phyloP scores from a whole-genome alignment of 2,113 vertebrate genomes.

The Antennarius striatus region DNA sequence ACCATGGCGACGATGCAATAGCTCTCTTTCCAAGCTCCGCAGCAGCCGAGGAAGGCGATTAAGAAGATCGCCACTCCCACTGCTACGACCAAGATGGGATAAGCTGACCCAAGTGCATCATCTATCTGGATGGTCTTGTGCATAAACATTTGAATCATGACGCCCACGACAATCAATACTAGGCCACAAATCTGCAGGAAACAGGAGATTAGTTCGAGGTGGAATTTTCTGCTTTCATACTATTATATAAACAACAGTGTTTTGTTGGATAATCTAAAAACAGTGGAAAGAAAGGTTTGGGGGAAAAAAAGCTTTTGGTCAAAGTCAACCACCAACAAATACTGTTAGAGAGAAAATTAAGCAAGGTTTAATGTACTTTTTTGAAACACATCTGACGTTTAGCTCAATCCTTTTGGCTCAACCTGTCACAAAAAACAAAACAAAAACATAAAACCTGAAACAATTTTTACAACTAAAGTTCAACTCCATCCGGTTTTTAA shows the following conservation, averaged over 20 bases:
- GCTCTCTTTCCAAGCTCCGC: constrained; percentile 89
- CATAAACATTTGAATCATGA: constrained; percentile 77
- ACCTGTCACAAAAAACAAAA: too few relatives aligned
- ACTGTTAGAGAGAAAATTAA: too few relatives aligned
- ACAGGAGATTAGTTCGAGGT: not conserved
- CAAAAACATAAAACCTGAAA: too few relatives aligned
- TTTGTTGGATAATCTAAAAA: not conserved
- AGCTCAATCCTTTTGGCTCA: too few relatives aligned
- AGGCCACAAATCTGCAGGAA: constrained; percentile 84
- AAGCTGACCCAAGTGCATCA: constrained; percentile 49
- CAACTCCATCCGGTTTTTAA: too few relatives aligned
- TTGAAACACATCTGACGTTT: too few relatives aligned
- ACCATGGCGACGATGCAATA: constrained; percentile 90
- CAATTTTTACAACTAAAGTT: too few relatives aligned
- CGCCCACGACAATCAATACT: constrained; percentile 82
- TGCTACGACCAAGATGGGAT: constrained; percentile 81
- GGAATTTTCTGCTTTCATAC: not conserved
- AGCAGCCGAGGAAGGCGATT: constrained; percentile 91
- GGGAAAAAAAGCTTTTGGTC: too few relatives aligned
- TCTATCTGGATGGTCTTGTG: constrained; percentile 64
- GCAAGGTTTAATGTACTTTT: too few relatives aligned
- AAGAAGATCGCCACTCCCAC: constrained; percentile 89
- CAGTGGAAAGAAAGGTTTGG: too few relatives aligned
- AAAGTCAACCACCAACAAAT: too few relatives aligned
- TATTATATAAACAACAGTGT: not conserved